Conservation (phyloP, 2,888 invertebrate genomes). For the Augiades crinisus region DNA sequence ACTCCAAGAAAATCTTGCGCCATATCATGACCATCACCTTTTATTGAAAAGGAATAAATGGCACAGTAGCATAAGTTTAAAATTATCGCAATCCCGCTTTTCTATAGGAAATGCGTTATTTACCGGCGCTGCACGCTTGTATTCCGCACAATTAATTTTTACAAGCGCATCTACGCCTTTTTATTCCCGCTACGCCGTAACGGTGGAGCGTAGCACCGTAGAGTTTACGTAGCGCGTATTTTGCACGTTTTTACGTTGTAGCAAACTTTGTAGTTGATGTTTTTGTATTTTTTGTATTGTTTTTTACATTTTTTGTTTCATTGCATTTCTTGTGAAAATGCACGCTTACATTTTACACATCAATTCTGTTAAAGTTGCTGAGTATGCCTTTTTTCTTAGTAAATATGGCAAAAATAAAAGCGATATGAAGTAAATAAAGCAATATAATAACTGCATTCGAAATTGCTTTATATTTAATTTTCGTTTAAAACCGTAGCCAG, state of each 20-base stretch:
- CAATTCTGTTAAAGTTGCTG: conserved; percentile 14
- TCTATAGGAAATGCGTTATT: conserved; percentile 21
- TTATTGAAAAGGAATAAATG: too few species aligned
- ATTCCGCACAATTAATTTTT: conserved; percentile 38
- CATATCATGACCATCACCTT: too few species aligned
- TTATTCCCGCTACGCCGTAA: conserved; percentile 23
- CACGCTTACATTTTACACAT: conserved; percentile 16
- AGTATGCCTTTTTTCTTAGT: too few species aligned
- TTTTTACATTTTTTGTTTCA: conserved; percentile 2
- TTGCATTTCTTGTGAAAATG: neutral
- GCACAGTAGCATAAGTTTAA: neutral
- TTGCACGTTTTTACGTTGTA: conserved; percentile 20
- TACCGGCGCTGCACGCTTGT: conserved; percentile 21
- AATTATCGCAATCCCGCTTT: neutral
- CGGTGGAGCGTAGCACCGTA: conserved; percentile 21
- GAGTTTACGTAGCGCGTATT: conserved; percentile 23
- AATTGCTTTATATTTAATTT: too few species aligned
- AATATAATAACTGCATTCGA: too few species aligned
- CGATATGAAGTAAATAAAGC: too few species aligned
- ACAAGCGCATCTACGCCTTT: conserved; percentile 33
- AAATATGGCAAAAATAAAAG: too few species aligned
- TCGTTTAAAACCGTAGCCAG: too few species aligned
- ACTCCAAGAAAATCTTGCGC: too few species aligned
- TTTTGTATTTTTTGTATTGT: conserved; percentile 7
- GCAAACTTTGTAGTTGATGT: conserved; percentile 16